Evolutionary conservation across 2,888 invertebrate genomes (phyloP).

Genomic region (Drosophila colorata): DNA sequence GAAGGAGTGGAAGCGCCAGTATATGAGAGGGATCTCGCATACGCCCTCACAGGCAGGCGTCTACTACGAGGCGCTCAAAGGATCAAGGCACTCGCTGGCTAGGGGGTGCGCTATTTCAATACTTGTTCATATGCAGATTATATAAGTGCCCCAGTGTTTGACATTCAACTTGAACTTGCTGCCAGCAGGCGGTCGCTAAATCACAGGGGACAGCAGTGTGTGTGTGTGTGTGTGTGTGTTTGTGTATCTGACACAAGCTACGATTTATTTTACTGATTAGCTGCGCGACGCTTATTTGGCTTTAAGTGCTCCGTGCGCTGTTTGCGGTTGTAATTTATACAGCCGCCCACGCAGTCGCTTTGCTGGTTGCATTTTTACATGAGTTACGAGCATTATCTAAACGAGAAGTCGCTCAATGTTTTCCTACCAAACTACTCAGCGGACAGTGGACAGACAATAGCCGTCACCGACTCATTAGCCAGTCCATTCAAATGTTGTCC

Average conservation of each 20-base stretch:
- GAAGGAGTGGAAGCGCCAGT: slow-evolving; percentile 81
- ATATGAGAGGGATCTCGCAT: slow-evolving; percentile 82
- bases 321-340: slow-evolving; percentile 77
- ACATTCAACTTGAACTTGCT: slow-evolving; percentile 83
- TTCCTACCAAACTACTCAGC: slow-evolving; percentile 13
- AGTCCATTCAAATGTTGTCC: slow-evolving; percentile 38
- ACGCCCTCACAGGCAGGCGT: slow-evolving; percentile 82
- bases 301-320: slow-evolving; percentile 53
- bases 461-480: slow-evolving; percentile 39
- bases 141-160: slow-evolving; percentile 39
- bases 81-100: slow-evolving; percentile 76
- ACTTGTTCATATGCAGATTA: neutral
- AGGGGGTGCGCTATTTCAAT: slow-evolving; percentile 72
- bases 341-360: slow-evolving; percentile 47
- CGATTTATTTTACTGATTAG: slow-evolving; percentile 69
- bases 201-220: slow-evolving; percentile 22
- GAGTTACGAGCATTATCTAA: slow-evolving; percentile 58
- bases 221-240: slow-evolving; percentile 20
- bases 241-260: slow-evolving; percentile 34
- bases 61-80: slow-evolving; percentile 83
- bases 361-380: slow-evolving; percentile 42
- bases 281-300: slow-evolving; percentile 55
- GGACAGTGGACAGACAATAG: neutral
- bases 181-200: slow-evolving; percentile 25
- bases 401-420: slow-evolving; percentile 36